A percentile compares a stretch with the other conserved stretches of the same genome.
Evolutionary conservation across 2,113 vertebrate genomes (phyloP).

Genomic region (Odocoileus virginianus): DNA sequence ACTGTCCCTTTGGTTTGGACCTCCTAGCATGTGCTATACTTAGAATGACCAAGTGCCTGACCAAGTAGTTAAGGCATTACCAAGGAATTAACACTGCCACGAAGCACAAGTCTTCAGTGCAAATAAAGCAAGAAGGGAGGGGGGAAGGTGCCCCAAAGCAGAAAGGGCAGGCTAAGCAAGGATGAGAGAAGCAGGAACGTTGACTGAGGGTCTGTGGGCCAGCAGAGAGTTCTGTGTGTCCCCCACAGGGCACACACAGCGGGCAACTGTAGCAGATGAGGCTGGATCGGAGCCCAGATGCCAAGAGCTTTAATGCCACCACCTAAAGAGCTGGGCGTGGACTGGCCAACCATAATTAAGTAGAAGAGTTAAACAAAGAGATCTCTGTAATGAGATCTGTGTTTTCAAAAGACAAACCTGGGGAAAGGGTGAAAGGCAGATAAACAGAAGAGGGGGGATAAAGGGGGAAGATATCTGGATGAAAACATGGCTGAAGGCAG

Average conservation of each 20-base stretch:
- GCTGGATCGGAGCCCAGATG: not conserved
- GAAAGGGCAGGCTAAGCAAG: not conserved
- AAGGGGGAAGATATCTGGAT: not conserved
- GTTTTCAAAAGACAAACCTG: conserved; percentile 13
- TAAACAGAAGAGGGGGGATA: not conserved
- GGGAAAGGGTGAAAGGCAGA: not conserved
- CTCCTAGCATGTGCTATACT: not conserved
- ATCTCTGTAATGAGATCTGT: not conserved
- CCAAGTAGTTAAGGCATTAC: not conserved
- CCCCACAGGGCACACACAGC: not conserved
- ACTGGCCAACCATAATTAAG: not conserved
- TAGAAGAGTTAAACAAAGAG: not conserved
- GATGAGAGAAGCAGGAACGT: not conserved
- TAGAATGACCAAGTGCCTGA: not conserved
- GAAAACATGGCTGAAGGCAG: not conserved
- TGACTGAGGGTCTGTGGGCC: not conserved
- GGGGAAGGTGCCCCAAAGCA: not conserved
- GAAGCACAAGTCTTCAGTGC: not conserved
- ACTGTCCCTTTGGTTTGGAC: not conserved
- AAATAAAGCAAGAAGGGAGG: not conserved
- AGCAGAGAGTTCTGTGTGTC: not conserved
- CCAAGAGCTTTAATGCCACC: not conserved
- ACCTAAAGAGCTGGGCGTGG: not conserved
- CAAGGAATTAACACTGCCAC: not conserved
- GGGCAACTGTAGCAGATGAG: not conserved